Base-by-base conservation (phyloP, 2,888 invertebrate species). In the Lingula anatina region DNA sequence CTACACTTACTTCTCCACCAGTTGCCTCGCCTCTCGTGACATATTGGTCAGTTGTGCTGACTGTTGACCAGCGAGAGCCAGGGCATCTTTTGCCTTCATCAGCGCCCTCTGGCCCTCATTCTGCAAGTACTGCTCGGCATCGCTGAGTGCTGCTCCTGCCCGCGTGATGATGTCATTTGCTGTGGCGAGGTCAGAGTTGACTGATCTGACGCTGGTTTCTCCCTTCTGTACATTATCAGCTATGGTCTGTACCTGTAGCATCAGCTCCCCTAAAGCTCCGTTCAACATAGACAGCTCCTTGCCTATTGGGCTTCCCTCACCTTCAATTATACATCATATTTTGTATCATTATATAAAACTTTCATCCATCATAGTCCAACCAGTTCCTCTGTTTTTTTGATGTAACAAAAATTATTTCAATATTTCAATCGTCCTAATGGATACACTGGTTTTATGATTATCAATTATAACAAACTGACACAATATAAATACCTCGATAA, bases 11-110 rank as follows among this genome's bases (percentile, higher is more conserved):
- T 84, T 83, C 60, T 91, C 89, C 0, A 93, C 90, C 5, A 89
- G 74, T 18, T 84, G 81, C 36, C 94, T 84, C 0, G 96, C 93
- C 73, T 93, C 88, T 55, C 90, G 86, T 0, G 96, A 93, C 47
- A 95, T 86, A 12, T 86, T 84, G 0, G 93, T 90, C 88, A 99
- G 93, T 66, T 90, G 87, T n/a, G 87, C 84, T 1, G 90, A 91
- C 70, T 94, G 93, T 60, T 90, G 90, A 15, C 95, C 96, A 61
- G 75, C 77, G 49, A 71, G 70, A 42, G 70, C 64, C 51, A 76
- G 65, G 0, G 78, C 78, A 24, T 74, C 70, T 45, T 85, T 83
- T 0, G 95, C 96, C 58, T 86, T 85, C 1, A 83, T 80, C 51
- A 94, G 77, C 0, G 94, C 91, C 3, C 84, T 83, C 20, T 84